Conservation (phyloP, 2,113 vertebrate species). For the Antechinus stuartii region DNA sequence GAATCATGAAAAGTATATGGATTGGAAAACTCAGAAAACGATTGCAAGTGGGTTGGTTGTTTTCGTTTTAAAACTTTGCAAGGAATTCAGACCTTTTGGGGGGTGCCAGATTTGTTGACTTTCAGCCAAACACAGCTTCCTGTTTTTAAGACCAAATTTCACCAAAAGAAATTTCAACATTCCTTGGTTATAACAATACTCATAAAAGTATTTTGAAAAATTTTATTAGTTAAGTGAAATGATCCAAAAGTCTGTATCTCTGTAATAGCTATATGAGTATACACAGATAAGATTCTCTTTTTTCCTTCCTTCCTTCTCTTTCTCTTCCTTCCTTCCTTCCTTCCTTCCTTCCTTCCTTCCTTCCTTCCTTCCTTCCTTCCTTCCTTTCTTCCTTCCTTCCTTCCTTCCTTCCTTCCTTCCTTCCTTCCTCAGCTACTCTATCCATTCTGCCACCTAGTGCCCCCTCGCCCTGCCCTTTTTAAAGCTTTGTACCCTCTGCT, state of each 20-base stretch:
- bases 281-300: neutral
- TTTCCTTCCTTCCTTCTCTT: no score
- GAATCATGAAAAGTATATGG: neutral
- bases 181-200: slow-evolving; percentile 12
- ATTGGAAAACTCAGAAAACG: neutral
- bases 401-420: no score
- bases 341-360: no score
- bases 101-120: neutral
- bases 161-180: neutral
- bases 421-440: no score
- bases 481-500: no score
- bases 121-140: neutral
- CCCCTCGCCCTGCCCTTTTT: no score
- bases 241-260: slow-evolving; percentile 8
- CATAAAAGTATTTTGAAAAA: neutral
- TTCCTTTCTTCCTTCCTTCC: no score
- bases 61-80: neutral
- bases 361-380: no score
- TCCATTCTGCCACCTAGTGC: no score
- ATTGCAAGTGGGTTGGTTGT: neutral
- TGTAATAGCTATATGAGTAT: neutral
- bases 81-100: neutral
- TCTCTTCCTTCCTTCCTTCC: no score
- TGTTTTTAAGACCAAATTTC: neutral
- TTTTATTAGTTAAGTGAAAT: neutral